Base-by-base conservation (phyloP, 1,140 invertebrate genomes). In the Adelges cooleyi region DNA sequence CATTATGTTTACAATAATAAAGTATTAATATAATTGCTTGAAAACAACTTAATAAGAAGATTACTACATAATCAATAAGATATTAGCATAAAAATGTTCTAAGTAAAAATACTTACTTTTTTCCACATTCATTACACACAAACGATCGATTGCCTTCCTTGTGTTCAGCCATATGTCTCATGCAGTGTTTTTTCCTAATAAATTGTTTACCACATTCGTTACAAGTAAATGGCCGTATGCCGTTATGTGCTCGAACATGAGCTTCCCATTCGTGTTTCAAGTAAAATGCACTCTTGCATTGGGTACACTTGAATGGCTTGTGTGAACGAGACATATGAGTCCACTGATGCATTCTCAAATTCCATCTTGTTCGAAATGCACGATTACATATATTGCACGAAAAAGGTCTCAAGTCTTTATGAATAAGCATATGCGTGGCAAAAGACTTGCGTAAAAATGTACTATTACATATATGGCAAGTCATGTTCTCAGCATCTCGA, bases 131-230 rank as follows among this genome's bases (percentile, higher is more conserved):
- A 69, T 86, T 84, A 76, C 92, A 96, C 67, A 84, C 87, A 72
- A 87, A 92, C 50, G 86, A 85, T 22, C 66, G 48, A 77, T 95
- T 95, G 65, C 84, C 88, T 59, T 84, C 86, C 66, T 90, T 89
- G 75, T 97, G 92, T 72, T 94, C 91, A 40, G 89, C 81, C 5
- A 92, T 86, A 74, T 95, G 93, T 44, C 91, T 82, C 72, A 92
- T 81, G 71, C 93, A 89, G 73, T 94, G 95, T 73, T 91, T 92
- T 72, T 93, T 92, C 20, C 90, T 81, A 56, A 92, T 93, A 74
- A 97, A 96, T 72, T 92, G 87, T 49, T 90, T 89, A 25, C 90
- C 92, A 74, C 93, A 96, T 73, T 91, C 87, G 71, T 95, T 94
- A 74, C 90, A 94, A 1, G 88, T 90, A 74, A 90, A 94, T 2